phyloP scores from a whole-genome alignment of 2,113 vertebrate genomes.

The Prietella phreatophila region DNA sequence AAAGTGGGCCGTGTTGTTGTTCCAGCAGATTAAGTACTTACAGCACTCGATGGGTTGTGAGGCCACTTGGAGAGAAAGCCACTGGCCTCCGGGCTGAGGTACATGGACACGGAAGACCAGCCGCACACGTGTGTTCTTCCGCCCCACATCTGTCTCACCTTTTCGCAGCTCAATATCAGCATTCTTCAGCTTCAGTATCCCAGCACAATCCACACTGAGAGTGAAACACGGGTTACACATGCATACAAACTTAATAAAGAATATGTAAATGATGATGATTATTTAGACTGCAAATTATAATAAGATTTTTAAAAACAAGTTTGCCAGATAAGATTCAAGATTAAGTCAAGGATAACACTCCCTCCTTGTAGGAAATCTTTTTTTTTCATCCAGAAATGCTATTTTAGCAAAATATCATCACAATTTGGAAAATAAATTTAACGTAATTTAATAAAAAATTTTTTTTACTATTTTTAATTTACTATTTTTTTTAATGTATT shows the following conservation, averaged over 20 bases:
- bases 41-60: slow-evolving; percentile 96
- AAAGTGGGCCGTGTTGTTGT: not conserved
- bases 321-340: too few species aligned
- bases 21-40: slow-evolving; percentile 67
- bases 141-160: slow-evolving; percentile 92
- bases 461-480: not conserved
- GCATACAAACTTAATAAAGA: not conserved
- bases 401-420: not conserved
- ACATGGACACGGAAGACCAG: slow-evolving; percentile 92
- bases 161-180: slow-evolving; percentile 93
- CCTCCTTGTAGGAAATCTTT: not conserved
- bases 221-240: not conserved
- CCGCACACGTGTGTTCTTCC: slow-evolving; percentile 93
- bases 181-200: slow-evolving; percentile 93
- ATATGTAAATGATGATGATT: not conserved
- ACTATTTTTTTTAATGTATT: too few species aligned
- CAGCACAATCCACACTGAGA: slow-evolving; percentile 91
- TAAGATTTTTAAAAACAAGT: too few species aligned
- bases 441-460: not conserved
- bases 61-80: slow-evolving; percentile 83
- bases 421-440: not conserved
- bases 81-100: slow-evolving; percentile 79
- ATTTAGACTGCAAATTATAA: not conserved
- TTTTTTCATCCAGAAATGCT: not conserved
- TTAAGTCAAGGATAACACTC: not conserved